These are phyloP conservation scores for Anarrhichthys ocellatus DNA, from an alignment of 2,113 vertebrate genomes.

Conservation along the genomic window DNA sequence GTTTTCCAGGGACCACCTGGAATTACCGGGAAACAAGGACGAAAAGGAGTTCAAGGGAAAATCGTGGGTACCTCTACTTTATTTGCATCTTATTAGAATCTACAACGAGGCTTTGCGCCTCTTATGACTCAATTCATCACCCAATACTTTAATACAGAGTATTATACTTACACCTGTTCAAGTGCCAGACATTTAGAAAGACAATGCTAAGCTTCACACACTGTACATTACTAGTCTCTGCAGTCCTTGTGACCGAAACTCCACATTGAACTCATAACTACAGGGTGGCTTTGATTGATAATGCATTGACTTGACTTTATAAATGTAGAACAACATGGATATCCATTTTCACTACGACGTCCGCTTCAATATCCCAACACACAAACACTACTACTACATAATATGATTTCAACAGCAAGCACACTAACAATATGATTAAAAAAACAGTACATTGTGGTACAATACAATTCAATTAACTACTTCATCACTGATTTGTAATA, in stretches of 20 bases:
- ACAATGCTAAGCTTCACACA: neutral
- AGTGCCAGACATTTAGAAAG: neutral
- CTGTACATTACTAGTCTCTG: neutral
- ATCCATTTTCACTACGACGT: neutral
- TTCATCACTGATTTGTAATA: neutral
- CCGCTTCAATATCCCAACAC: neutral
- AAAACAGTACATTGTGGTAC: neutral
- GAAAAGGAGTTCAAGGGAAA: constrained; percentile 77
- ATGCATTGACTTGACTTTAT: neutral
- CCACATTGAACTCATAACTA: neutral
- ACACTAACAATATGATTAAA: neutral
- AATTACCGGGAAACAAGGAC: constrained; percentile 79
- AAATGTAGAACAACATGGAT: neutral
- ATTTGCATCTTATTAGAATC: constrained; percentile 17
- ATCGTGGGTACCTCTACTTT: constrained; percentile 70
- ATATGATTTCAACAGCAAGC: neutral
- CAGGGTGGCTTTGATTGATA: neutral
- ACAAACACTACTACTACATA: neutral
- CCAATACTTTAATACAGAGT: neutral
- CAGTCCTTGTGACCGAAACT: neutral
- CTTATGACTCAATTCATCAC: neutral
- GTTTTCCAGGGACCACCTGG: constrained; percentile 78
- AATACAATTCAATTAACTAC: neutral
- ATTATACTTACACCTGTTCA: neutral
- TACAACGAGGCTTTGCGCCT: neutral